phyloP scores from a whole-genome alignment of 2,888 invertebrate genomes.

The Brachypterus glaber region DNA sequence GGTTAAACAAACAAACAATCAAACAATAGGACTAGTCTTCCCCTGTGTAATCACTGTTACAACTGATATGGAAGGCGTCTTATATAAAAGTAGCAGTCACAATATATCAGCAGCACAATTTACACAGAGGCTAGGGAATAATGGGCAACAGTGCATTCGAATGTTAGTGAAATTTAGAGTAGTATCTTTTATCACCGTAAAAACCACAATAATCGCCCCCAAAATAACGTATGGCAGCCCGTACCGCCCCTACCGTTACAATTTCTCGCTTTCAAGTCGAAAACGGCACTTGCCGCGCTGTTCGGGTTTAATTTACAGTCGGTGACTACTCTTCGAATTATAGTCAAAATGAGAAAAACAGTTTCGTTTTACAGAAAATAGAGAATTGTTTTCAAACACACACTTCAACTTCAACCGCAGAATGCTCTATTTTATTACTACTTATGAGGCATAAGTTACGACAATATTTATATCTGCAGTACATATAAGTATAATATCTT shows the following conservation, averaged over 20 bases:
- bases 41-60: no score
- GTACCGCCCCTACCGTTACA: conserved; percentile 24
- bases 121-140: conserved; percentile 10
- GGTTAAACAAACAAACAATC: no score
- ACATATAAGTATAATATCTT: no score
- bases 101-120: conserved; percentile 13
- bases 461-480: no score
- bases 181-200: conserved; percentile 25
- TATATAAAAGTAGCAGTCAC: no score
- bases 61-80: no score
- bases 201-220: conserved; percentile 28
- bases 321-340: conserved; percentile 19
- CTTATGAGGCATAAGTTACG: no score
- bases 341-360: conserved; percentile 2
- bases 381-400: no score
- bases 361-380: no score
- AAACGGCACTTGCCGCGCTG: conserved; percentile 22
- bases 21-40: no score
- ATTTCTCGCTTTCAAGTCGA: conserved; percentile 17
- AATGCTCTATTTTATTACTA: no score
- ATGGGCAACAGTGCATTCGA: conserved; percentile 12
- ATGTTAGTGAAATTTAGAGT: conserved; percentile 19
- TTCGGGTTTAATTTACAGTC: conserved; percentile 26
- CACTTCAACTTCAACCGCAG: no score
- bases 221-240: conserved; percentile 25